A percentile compares a stretch with the other conserved stretches of the same genome.
These are phyloP conservation scores for Eulemur albifrons DNA, from an alignment of 2,797 vertebrate genomes.

Conservation along the genomic window DNA sequence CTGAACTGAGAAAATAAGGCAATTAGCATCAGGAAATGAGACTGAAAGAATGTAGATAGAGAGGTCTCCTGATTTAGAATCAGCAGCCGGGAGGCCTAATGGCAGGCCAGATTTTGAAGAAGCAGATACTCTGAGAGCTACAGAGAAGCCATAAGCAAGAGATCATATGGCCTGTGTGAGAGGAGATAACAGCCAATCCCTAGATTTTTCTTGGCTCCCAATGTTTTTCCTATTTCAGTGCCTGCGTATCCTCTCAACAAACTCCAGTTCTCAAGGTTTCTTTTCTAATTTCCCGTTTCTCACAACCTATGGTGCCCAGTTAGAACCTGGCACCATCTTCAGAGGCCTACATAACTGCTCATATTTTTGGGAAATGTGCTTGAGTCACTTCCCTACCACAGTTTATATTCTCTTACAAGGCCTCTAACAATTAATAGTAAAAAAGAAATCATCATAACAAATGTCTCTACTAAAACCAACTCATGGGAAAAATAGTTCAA, in stretches of 20 bases:
- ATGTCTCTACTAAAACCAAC: neutral
- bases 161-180: neutral
- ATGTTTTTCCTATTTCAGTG: neutral
- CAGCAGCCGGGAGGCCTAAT: neutral
- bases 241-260: neutral
- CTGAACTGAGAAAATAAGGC: conserved; percentile 5
- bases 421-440: neutral
- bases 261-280: neutral
- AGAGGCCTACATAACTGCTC: neutral
- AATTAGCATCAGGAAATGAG: neutral
- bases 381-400: neutral
- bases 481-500: conserved; percentile 24
- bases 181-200: neutral
- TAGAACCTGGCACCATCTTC: neutral
- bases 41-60: neutral
- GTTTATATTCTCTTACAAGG: conserved; percentile 21
- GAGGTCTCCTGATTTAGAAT: conserved; percentile 6
- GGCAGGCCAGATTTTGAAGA: conserved; percentile 5
- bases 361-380: conserved; percentile 30
- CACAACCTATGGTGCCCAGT: neutral
- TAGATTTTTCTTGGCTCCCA: neutral
- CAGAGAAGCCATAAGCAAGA: conserved; percentile 34
- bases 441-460: conserved; percentile 17
- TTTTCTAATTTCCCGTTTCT: conserved; percentile 36
- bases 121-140: conserved; percentile 1